Base-by-base conservation (phyloP, 2,888 invertebrate genomes). In the Branchinecta sandiegonensis region DNA sequence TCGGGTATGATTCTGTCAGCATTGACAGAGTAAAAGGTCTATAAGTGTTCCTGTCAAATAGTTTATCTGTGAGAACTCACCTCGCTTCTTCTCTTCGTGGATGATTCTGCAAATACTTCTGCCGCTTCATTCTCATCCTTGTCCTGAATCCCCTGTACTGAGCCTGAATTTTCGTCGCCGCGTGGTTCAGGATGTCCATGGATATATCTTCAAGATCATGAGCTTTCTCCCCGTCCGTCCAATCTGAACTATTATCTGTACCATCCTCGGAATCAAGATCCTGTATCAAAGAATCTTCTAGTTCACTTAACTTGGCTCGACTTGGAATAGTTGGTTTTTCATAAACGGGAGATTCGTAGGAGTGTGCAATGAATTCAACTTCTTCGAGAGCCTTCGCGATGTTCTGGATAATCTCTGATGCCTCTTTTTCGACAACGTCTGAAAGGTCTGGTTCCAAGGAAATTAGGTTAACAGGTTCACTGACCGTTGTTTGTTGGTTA, bases 131-230 rank as follows among this genome's bases (percentile, higher is more conserved):
- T 17, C 47, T 17, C 65, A 65, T 65, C 9, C 68, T 11, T 17
- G 47, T 63, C 10, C 65, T 67, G 17, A 67, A 65, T 12, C 68
- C 69, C 11, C 69, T 67, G 64, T 68, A 69, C 8, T 65, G 37
- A 14, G 69, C 69, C 65, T 69, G 69, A 46, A 69, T 69, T 48
- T 68, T 69, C 8, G 68, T 69, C 10, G 69, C 69, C 7, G 69
- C 69, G 14, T 56, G 56, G 11, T 65, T 69, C 46, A 46, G 17
- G 8, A 17, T 66, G 47, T n/a, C n/a, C 13, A 14, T 56, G 46
- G 65, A 56, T 4, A 65, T 65, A 12, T 23, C 13, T 12, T 65
- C 65, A 2, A 13, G 14, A n/a, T 65, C 12, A 23, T 23, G n/a
- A 8, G 10, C n/a, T 12, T 17, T 47, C 47, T 66, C 66, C 14